Evolutionary conservation across 2,113 vertebrate species (phyloP), one percentile per base, ranked within the genome.

Genomic region (Neomonachus schauinslandi): DNA sequence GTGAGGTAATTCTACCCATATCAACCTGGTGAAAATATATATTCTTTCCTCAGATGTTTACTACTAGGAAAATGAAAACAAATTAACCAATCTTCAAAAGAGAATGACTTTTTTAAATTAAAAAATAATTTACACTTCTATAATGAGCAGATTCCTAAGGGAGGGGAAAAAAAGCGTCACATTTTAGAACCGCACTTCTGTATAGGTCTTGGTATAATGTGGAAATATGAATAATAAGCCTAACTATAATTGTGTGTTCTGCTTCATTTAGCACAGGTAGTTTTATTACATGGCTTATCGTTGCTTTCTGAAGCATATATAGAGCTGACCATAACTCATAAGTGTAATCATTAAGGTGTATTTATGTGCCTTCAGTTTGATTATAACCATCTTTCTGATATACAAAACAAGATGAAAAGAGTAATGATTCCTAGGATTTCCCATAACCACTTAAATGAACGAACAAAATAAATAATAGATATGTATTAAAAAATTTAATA

Each of bases 11-110:
- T 79, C 33, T 59, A 93, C 46, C 46, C n/a, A 22, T 80, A 83
- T 63, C 51, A 81, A 28, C 22, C 15, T 55, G 51, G 31, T 72
- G 61, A 83, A 92, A 88, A 51, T 57, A 89, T 19, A 72, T n/a
- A 82, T 63, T 63, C 19, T 59, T 95, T 80, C 57, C 72, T 81
- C 22, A 81, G 92, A 94, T 67, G 21, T 26, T 89, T 90, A 69
- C 69, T 89, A 74, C n/a, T 57, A 57, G 2, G 57, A 80, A 83
- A 89, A 72, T 59, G 21, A 92, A 94, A 84, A 80, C 7, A 84
- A 92, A 90, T 71, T 74, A 55, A 80, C 79, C 46, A 89, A 86
- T 85, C 61, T 42, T 93, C 26, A 72, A 84, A 77, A 31, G 11
- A 63, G 72, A 57, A 53, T 31, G 5, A 61, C 42, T 65, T 59